phyloP scores from a whole-genome alignment of 2,797 vertebrate species.

The Pogonophryne albipinna region DNA sequence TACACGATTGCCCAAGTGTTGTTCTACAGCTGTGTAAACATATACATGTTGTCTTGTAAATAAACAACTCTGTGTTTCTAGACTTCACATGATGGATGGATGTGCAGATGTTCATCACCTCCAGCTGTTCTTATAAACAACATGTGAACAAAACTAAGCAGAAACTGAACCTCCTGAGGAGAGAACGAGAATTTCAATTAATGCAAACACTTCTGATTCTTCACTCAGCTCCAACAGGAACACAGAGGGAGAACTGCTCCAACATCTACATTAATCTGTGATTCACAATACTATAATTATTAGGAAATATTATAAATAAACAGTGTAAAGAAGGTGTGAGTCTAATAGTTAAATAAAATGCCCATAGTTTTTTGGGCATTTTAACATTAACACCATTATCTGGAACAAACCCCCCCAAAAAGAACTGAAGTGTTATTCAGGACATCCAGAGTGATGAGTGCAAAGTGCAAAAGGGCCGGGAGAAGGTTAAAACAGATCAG shows the following conservation, averaged over 20 bases:
- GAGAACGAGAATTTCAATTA: not conserved
- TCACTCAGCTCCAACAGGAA: not conserved
- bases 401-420: too few relatives aligned
- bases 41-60: not conserved
- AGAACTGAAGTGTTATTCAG: too few relatives aligned
- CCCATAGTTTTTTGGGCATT: too few relatives aligned
- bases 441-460: too few relatives aligned
- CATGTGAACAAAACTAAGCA: not conserved
- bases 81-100: not conserved
- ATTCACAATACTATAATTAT: not conserved
- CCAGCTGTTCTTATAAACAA: slow-evolving; percentile 14
- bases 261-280: not conserved
- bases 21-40: not conserved
- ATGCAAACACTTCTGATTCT: not conserved
- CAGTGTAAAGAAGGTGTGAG: too few relatives aligned
- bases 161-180: not conserved
- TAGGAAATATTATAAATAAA: not conserved
- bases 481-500: not conserved
- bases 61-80: not conserved
- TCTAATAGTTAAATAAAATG: too few relatives aligned
- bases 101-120: not conserved
- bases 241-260: not conserved
- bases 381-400: too few relatives aligned
- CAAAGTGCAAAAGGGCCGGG: not conserved
- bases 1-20: not conserved